phyloP scores from a whole-genome alignment of 2,888 invertebrate species.

The Philaethria dido region DNA sequence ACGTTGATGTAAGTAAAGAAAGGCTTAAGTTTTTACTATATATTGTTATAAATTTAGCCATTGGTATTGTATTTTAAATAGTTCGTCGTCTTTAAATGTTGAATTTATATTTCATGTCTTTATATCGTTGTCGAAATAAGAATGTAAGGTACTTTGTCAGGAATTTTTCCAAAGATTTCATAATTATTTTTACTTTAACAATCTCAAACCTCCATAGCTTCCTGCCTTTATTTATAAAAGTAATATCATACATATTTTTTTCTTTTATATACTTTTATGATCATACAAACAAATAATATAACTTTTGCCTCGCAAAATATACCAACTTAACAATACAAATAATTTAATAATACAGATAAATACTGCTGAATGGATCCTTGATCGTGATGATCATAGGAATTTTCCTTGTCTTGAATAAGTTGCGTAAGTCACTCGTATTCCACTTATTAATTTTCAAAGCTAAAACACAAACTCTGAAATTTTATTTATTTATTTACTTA shows the following conservation, averaged over 20 bases:
- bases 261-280: not conserved
- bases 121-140: conserved; percentile 32
- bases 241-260: not conserved
- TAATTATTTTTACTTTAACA: not conserved
- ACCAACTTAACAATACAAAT: too few species aligned
- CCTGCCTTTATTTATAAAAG: conserved; percentile 2
- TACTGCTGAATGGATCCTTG: too few species aligned
- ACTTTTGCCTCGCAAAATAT: too few species aligned
- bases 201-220: not conserved
- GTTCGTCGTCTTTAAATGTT: conserved; percentile 38
- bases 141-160: conserved; percentile 16
- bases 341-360: too few species aligned
- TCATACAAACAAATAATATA: not conserved
- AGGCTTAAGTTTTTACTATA: conserved; percentile 14
- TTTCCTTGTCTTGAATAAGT: too few species aligned
- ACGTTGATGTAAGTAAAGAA: not conserved
- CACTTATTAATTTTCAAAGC: too few species aligned
- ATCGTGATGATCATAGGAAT: too few species aligned
- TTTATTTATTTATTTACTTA: too few species aligned
- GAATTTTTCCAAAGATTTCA: not conserved
- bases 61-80: conserved; percentile 33
- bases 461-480: too few species aligned
- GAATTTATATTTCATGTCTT: conserved; percentile 38
- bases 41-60: conserved; percentile 26
- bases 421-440: too few species aligned